Percentiles rank a stretch among this genome's conserved stretches.
These are phyloP conservation scores for Tupaia tana DNA, from an alignment of 2,113 vertebrate species.

Conservation along the genomic window DNA sequence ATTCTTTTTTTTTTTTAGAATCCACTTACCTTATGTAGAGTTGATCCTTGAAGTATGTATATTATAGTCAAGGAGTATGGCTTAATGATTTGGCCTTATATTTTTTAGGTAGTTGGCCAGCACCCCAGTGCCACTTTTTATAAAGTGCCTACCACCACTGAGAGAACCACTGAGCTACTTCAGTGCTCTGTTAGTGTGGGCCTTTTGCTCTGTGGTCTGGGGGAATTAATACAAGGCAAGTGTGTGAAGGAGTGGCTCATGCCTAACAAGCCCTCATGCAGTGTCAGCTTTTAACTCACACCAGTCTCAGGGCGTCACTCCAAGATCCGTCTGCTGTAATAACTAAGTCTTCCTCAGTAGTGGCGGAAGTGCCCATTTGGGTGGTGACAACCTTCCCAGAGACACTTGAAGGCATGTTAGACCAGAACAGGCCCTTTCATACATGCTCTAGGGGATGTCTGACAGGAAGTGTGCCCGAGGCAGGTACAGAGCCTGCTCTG, in stretches of 20 bases:
- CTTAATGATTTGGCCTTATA: no score
- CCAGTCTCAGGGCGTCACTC: fast-evolving
- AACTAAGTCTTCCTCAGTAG: no score
- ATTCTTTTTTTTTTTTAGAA: not conserved
- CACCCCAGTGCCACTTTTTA: fast-evolving
- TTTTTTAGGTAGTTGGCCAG: no score
- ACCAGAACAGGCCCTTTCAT: not conserved
- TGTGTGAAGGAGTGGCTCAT: not conserved
- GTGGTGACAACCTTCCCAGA: not conserved
- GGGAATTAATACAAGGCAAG: not conserved
- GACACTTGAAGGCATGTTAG: fast-evolving
- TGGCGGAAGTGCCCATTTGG: fast-evolving
- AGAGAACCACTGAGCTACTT: no score
- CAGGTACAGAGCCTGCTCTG: fast-evolving
- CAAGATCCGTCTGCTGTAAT: not conserved
- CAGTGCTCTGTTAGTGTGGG: not conserved
- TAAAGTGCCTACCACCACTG: fast-evolving
- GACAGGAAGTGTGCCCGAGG: fast-evolving
- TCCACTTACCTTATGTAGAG: not conserved
- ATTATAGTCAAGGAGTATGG: fast-evolving
- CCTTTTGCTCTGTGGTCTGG: not conserved
- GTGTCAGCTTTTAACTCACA: not conserved
- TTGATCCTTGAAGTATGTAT: not conserved
- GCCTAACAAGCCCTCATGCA: not conserved
- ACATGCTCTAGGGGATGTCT: fast-evolving